phyloP scores from a whole-genome alignment of 2,113 vertebrate species.

The Tragelaphus buxtoni region DNA sequence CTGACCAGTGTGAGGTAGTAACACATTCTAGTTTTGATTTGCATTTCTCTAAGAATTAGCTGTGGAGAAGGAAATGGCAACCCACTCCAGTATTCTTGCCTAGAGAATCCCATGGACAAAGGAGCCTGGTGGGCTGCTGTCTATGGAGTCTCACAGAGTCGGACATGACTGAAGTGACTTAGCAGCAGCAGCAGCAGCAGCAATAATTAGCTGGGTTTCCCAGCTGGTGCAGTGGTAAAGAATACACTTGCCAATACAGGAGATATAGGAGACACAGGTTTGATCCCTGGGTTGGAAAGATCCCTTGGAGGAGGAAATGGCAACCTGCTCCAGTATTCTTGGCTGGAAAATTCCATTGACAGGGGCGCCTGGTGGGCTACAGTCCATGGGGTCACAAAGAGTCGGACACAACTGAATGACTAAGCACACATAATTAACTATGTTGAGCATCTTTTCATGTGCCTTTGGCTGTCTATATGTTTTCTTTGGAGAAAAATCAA shows the following conservation, averaged over 20 bases:
- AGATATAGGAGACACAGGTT: not conserved
- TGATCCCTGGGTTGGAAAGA: not conserved
- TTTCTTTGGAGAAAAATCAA: not conserved
- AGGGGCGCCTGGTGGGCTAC: not conserved
- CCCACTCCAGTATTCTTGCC: not conserved
- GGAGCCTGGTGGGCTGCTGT: not conserved
- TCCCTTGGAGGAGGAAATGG: not conserved
- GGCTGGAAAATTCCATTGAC: not conserved
- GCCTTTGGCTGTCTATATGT: not conserved
- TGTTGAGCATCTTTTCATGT: not conserved
- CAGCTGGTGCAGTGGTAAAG: not conserved
- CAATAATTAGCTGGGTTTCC: not conserved
- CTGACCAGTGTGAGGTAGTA: not conserved
- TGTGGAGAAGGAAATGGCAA: not conserved
- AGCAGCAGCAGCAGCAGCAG: not conserved
- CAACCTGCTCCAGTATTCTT: not conserved
- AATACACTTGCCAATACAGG: not conserved
- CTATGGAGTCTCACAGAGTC: not conserved
- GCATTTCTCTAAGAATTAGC: not conserved
- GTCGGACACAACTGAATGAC: accelerated
- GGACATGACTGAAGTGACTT: not conserved
- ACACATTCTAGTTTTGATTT: not conserved
- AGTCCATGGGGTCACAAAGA: not conserved
- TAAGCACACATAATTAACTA: not conserved
- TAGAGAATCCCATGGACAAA: not conserved